These are phyloP conservation scores for Tauraco erythrolophus DNA, from an alignment of 2,113 vertebrate species.

Conservation along the genomic window DNA sequence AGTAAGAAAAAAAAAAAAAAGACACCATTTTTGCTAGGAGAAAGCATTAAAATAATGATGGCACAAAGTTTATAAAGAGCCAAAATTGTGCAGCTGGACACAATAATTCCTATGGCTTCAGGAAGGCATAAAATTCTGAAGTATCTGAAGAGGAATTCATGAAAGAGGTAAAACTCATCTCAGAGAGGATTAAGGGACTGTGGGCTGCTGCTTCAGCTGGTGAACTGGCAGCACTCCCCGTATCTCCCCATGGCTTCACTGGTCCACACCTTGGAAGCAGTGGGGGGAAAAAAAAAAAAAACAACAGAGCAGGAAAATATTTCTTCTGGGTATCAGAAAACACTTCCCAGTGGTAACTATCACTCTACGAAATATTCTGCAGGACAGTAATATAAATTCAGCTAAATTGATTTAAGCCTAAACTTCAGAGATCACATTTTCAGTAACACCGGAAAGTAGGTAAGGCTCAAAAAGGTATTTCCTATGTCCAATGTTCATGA, in stretches of 20 bases:
- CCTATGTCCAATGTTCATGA: not conserved
- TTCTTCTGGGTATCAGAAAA: not conserved
- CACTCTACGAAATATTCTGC: not conserved
- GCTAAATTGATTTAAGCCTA: not conserved
- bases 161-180: not conserved
- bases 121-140: not conserved
- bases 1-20: not conserved
- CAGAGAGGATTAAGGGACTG: not conserved
- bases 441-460: not conserved
- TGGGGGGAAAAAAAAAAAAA: accelerated
- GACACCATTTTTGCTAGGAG: not conserved
- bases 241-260: not conserved
- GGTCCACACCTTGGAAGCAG: not conserved
- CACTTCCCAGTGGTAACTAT: not conserved
- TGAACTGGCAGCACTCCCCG: not conserved
- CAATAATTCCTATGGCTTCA: not conserved
- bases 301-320: not conserved
- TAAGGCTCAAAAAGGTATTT: not conserved
- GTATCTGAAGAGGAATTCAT: not conserved
- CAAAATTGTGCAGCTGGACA: not conserved
- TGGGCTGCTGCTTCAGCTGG: not conserved
- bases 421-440: not conserved
- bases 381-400: no score
- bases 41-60: not conserved
- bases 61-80: not conserved